Evolutionary conservation across 2,888 invertebrate genomes (phyloP).

Genomic region (Plusia festucae): DNA sequence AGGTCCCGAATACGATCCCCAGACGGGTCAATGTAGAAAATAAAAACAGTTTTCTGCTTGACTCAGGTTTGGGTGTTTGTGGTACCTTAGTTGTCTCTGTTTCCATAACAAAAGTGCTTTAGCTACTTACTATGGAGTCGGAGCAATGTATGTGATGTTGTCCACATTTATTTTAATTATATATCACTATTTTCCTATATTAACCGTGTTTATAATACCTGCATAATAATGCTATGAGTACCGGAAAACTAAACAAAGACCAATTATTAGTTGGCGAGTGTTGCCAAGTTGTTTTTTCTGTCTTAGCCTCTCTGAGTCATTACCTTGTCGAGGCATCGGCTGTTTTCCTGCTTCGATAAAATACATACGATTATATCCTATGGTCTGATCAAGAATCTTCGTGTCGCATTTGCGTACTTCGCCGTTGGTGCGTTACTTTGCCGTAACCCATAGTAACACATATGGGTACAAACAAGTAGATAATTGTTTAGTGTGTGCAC

Average conservation of each 20-base stretch:
- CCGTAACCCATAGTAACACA: too few species aligned
- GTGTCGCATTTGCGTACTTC: neutral
- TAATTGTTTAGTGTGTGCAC: neutral
- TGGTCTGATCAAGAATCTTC: neutral
- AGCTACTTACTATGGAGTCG: too few species aligned
- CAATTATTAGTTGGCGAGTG: slow-evolving; percentile 17
- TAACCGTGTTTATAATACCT: slow-evolving; percentile 1
- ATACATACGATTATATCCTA: neutral
- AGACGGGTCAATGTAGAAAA: too few species aligned
- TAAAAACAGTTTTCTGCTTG: too few species aligned
- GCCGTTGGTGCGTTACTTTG: neutral
- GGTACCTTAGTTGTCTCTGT: too few species aligned
- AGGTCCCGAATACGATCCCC: too few species aligned
- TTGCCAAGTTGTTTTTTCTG: slow-evolving; percentile 26
- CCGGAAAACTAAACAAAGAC: slow-evolving; percentile 32
- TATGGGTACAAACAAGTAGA: neutral
- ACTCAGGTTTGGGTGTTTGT: too few species aligned
- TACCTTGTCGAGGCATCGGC: slow-evolving; percentile 11
- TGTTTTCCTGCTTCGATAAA: slow-evolving; percentile 21
- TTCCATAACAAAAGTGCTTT: too few species aligned
- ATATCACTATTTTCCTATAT: neutral
- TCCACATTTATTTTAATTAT: slow-evolving; percentile 3
- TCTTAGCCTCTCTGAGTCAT: slow-evolving; percentile 18
- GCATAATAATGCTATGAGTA: slow-evolving; percentile 7
- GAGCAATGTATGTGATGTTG: too few species aligned